phyloP scores from a whole-genome alignment of 2,888 invertebrate species.

The Exephanes ischioxanthus region DNA sequence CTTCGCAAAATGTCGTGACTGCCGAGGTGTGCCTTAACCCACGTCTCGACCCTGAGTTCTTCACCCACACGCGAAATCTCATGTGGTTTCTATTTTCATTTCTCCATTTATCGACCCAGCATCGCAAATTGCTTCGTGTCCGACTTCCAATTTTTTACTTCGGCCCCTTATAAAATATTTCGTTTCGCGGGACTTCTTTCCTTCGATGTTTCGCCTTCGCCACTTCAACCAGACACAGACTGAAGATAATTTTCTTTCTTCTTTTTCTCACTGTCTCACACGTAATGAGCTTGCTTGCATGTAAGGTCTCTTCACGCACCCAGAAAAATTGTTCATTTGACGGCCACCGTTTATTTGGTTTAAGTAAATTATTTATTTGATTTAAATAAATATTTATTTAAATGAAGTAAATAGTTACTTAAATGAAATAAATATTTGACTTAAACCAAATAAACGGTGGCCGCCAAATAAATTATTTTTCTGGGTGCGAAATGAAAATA shows the following conservation, averaged over 20 bases:
- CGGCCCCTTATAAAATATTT: constrained; percentile 43
- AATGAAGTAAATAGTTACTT: no score
- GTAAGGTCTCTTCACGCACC: background rate
- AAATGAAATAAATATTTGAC: no score
- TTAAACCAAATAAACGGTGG: no score
- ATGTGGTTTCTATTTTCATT: constrained; percentile 41
- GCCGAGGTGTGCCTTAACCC: constrained; percentile 3
- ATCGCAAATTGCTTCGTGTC: background rate
- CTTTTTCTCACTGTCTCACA: background rate
- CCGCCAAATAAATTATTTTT: no score
- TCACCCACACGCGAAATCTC: constrained; percentile 27
- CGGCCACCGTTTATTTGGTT: no score
- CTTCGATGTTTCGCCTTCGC: background rate
- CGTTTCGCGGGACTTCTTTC: background rate
- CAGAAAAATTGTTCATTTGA: no score
- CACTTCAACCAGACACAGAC: background rate
- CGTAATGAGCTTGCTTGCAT: constrained; percentile 1
- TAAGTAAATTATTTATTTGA: no score
- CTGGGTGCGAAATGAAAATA: no score
- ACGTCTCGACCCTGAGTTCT: constrained; percentile 42
- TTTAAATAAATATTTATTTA: no score
- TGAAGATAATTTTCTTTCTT: background rate
- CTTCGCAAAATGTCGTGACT: constrained; percentile 31
- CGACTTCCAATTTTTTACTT: constrained; percentile 8
- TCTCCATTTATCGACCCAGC: background rate